Evolutionary conservation across 2,888 invertebrate genomes (phyloP).

Genomic region (Caradrina clavipalpis): DNA sequence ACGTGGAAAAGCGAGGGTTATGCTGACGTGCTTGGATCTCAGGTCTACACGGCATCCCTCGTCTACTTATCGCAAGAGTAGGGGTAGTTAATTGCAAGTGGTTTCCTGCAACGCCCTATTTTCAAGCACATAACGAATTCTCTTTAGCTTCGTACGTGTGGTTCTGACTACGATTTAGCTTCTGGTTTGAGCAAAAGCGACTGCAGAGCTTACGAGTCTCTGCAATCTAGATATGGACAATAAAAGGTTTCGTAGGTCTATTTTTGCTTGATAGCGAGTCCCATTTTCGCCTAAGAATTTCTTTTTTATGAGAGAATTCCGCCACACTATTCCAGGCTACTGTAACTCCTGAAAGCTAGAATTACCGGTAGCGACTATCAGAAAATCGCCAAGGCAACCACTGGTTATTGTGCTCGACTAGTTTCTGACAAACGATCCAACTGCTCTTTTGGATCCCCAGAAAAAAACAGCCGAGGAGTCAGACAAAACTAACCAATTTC

Average conservation of each 20-base stretch:
- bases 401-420: no score
- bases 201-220: conserved; percentile 23
- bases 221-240: not conserved
- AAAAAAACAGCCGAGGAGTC: no score
- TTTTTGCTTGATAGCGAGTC: not conserved
- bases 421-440: no score
- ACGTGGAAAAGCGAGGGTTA: conserved; percentile 10
- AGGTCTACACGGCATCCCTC: not conserved
- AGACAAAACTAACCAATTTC: no score
- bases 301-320: no score
- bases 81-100: conserved; percentile 40
- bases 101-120: conserved; percentile 21
- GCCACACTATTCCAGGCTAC: no score
- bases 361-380: not conserved
- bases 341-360: no score
- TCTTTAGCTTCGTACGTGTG: conserved; percentile 28
- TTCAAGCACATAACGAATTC: conserved; percentile 46
- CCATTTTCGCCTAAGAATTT: not conserved
- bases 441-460: no score
- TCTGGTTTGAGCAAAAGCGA: conserved; percentile 14
- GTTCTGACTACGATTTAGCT: conserved; percentile 23
- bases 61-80: conserved; percentile 30
- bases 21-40: conserved; percentile 1
- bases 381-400: not conserved
- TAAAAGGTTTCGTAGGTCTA: not conserved